phyloP scores from a whole-genome alignment of 2,113 vertebrate genomes.

The Arothron firmamentum region DNA sequence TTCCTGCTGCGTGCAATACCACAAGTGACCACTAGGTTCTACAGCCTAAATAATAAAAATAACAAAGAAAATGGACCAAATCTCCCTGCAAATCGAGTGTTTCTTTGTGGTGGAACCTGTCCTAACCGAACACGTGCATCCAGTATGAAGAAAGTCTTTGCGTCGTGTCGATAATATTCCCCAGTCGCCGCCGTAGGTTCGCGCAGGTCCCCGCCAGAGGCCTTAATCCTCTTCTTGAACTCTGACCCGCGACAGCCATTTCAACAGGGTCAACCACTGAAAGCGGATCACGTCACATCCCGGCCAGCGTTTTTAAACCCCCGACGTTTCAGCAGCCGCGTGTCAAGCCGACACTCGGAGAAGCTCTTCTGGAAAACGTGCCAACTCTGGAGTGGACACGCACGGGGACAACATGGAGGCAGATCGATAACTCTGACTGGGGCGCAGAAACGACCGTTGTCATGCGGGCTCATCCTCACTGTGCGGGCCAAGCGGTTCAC shows the following conservation, averaged over 20 bases:
- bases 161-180: conserved; percentile 32
- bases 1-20: no score
- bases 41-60: no score
- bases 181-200: conserved; percentile 43
- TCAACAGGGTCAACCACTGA: conserved; percentile 59
- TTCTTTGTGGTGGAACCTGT: no score
- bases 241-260: conserved; percentile 41
- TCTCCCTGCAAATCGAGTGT: no score
- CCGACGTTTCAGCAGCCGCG: conserved; percentile 10
- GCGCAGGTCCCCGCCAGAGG: conserved; percentile 43
- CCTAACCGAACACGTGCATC: neutral
- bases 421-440: conserved; percentile 53
- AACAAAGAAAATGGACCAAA: no score
- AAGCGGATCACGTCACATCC: conserved; percentile 51
- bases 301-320: conserved; percentile 10
- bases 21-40: no score
- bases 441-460: neutral
- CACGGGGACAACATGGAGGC: conserved; percentile 41
- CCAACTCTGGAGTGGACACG: conserved; percentile 41
- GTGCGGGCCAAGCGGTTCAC: no score
- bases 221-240: conserved; percentile 63
- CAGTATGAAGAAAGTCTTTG: neutral
- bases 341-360: conserved; percentile 4
- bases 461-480: no score
- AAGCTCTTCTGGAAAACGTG: conserved; percentile 6